These are phyloP conservation scores for Apogon talboti DNA, from an alignment of 2,797 vertebrate genomes.

Conservation along the genomic window DNA sequence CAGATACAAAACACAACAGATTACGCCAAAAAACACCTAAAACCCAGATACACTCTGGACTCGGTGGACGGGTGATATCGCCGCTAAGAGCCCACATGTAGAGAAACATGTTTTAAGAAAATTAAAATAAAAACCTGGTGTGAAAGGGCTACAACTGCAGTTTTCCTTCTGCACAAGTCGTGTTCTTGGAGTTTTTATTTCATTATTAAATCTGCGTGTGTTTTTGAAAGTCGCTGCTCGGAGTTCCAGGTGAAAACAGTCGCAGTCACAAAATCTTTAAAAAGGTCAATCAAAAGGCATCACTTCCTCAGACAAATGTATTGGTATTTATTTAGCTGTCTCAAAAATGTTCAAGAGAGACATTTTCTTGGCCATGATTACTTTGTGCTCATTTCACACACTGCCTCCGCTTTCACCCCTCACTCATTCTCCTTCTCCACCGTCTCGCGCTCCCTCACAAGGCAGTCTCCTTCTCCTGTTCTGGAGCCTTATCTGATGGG, in stretches of 20 bases:
- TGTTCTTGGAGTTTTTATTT: neutral
- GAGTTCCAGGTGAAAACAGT: neutral
- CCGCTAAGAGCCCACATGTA: slow-evolving; percentile 11
- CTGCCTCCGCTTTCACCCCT: slow-evolving; percentile 62
- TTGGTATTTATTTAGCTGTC: slow-evolving; percentile 46
- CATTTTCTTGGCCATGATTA: slow-evolving; percentile 32
- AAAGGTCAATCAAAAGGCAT: slow-evolving; percentile 33
- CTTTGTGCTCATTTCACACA: slow-evolving; percentile 64
- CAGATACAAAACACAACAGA: slow-evolving; percentile 68
- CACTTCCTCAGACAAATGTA: slow-evolving; percentile 26
- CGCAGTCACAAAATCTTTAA: slow-evolving; percentile 15
- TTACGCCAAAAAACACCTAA: slow-evolving; percentile 55
- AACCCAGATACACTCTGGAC: slow-evolving; percentile 60
- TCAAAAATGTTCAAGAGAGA: slow-evolving; percentile 34
- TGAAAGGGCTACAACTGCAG: slow-evolving; percentile 19
- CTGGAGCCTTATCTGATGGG: slow-evolving; percentile 85
- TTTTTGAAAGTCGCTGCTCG: slow-evolving; percentile 4
- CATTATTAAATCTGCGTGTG: neutral
- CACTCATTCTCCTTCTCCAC: slow-evolving; percentile 58
- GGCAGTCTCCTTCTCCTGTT: slow-evolving; percentile 78
- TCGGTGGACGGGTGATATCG: slow-evolving; percentile 50
- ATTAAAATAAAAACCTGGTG: neutral
- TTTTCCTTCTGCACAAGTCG: neutral
- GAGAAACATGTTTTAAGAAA: slow-evolving; percentile 12
- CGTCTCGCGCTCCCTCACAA: slow-evolving; percentile 60